Base-by-base conservation (phyloP, 2,888 invertebrate genomes). In the Hydrotaea diabolus region DNA sequence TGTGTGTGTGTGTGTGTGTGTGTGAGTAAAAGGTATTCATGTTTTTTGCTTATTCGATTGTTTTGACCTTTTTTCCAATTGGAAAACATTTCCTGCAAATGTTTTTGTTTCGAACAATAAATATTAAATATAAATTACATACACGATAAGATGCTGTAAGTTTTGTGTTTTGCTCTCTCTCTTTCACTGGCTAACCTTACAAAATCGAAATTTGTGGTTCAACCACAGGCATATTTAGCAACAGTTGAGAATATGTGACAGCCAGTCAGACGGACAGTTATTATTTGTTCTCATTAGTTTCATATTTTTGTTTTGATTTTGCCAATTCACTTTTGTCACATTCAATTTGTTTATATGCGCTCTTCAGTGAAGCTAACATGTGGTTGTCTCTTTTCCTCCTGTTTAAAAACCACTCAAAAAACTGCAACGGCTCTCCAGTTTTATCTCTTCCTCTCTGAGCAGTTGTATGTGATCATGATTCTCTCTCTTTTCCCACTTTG, bases 231-330 rank as follows among this genome's bases (percentile, higher is more conserved):
- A 7, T 7, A 31, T 31, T 31, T 31, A 31, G 7, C 31, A 31
- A 31, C 31, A 31, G 7, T 31, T 62, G 31, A 26, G 39, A 53
- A 53, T 53, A 7, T 17, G 17, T n/a, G 53, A n/a, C 5, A 53
- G 7, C 4, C 11, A 46, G n/a, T 2, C 46, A 46, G n/a, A 53
- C 19, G 13, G 23, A 55, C 55, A 55, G 23, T 55, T n/a, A 53
- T 21, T 21, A 57, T 53, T 73, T 73, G 19, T 39, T 73, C 39
- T 17, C 39, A 9, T 43, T 31, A 43, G 36, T 36, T 31, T 17
- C 64, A 8, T 36, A 53, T 17, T 72, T 73, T 57, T 55, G 43
- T 73, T 73, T 73, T 57, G 57, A 57, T 73, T 73, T 57, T 21
- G 13, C 57, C 13, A 73, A 57, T 57, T 39, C 21, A n/a, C 15